A percentile compares a stretch with the other conserved stretches of the same genome.
Evolutionary conservation across 2,797 vertebrate genomes (phyloP).

Genomic region (Hirundo rustica): DNA sequence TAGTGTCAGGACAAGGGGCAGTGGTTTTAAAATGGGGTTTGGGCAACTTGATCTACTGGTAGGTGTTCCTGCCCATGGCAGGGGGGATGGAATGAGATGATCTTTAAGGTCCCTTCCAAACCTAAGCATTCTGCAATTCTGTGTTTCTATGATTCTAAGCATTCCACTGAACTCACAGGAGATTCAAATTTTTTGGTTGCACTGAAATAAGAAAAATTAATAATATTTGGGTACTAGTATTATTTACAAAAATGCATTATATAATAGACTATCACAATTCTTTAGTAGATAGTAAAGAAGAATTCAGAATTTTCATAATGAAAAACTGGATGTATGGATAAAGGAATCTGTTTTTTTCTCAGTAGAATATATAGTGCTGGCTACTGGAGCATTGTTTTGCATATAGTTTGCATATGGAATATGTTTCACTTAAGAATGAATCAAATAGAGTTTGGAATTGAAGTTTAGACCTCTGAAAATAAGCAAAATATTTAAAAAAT

Average conservation of each 20-base stretch:
- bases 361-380: not conserved
- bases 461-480: not conserved
- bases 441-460: not conserved
- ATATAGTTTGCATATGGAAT: not conserved
- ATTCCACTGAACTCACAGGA: not conserved
- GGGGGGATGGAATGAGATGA: fast-evolving
- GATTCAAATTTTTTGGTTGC: not conserved
- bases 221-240: not conserved
- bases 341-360: not conserved
- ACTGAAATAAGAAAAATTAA: not conserved
- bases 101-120: not conserved
- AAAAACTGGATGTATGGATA: not conserved
- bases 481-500: not conserved
- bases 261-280: not conserved
- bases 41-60: not conserved
- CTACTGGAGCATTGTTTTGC: not conserved
- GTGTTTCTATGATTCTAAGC: not conserved
- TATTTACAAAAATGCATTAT: not conserved
- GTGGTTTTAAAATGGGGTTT: not conserved
- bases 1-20: not conserved
- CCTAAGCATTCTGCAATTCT: not conserved
- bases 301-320: not conserved
- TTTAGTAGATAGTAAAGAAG: not conserved
- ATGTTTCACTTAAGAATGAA: not conserved
- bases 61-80: not conserved